Evolutionary conservation across 2,113 vertebrate species (phyloP), one percentile per base, ranked within the genome.

Genomic region (Pterocles orientalis): DNA sequence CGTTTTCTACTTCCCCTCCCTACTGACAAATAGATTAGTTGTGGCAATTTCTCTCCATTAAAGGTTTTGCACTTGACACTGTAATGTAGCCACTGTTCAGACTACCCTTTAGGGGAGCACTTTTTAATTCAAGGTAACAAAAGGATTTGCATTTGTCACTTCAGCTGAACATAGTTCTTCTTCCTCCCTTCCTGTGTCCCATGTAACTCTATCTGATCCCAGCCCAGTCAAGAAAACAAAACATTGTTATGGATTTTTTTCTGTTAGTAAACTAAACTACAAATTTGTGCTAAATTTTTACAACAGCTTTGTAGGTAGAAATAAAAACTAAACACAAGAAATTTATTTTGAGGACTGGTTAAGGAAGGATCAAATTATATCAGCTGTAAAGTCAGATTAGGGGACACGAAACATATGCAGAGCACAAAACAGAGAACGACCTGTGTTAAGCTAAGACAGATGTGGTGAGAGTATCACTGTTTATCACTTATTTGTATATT

Each of bases 21-120:
- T 92, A 61, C 92, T 97, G 97, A 96, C 91, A 95, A 97, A 96
- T 87, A 94, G 79, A 97, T 97, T 90, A 92, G 86, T 71, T 57
- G 82, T 88, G 84, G 81, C 92, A 90, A 94, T 97, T 95, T 97
- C 82, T 97, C 80, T 95, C 89, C 81, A 88, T 97, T 95, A 97
- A 96, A 94, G 75, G 31, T 70, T 93, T 97, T 95, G 91, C 80
- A 92, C 92, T 94, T 97, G 93, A 96, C 85, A 92, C 71, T 93
- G 34, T 23, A 94, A 93, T 92, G 95, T 87, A 96, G 91, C 58
- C 64, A 75, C 68, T 92, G 86, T 69, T 93, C 43, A 87, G 95
- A 95, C 94, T 80, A 92, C 33, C 60, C 65, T 89, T 96, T 96
- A 97, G 78, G 76, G 78, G 47, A 86, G 66, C 60, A 88, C 61